phyloP scores from a whole-genome alignment of 2,113 vertebrate species.

The Abramis brama region DNA sequence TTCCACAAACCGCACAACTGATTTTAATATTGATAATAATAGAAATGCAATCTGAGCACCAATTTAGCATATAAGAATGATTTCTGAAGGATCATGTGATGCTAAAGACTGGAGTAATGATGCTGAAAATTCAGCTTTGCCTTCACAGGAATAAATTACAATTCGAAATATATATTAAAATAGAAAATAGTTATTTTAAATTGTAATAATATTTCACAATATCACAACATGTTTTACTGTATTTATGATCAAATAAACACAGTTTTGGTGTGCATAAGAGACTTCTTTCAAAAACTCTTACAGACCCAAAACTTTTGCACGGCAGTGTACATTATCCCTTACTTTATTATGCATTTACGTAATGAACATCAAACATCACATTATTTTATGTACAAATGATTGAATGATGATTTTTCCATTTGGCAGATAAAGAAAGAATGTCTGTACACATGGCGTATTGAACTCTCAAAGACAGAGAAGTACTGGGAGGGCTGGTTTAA shows the following conservation, averaged over 20 bases:
- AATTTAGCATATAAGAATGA: background rate
- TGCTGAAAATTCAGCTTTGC: too few relatives aligned
- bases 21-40: too few relatives aligned
- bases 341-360: background rate
- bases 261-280: background rate
- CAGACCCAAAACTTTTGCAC: background rate
- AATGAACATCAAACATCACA: background rate
- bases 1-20: too few relatives aligned
- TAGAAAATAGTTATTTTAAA: background rate
- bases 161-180: too few relatives aligned
- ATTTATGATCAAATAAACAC: background rate
- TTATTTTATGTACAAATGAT: background rate
- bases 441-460: slow-evolving; percentile 94
- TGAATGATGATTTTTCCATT: background rate
- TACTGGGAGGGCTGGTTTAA: slow-evolving; percentile 99
- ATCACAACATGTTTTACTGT: background rate
- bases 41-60: background rate
- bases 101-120: too few relatives aligned
- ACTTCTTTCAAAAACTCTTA: background rate
- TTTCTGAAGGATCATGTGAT: background rate
- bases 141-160: too few relatives aligned
- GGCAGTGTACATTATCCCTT: background rate
- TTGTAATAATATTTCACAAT: background rate
- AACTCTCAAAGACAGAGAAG: slow-evolving; percentile 95
- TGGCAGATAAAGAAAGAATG: slow-evolving; percentile 89